These are phyloP conservation scores for Watsonalla binaria DNA, from an alignment of 2,888 invertebrate genomes.

Conservation along the genomic window DNA sequence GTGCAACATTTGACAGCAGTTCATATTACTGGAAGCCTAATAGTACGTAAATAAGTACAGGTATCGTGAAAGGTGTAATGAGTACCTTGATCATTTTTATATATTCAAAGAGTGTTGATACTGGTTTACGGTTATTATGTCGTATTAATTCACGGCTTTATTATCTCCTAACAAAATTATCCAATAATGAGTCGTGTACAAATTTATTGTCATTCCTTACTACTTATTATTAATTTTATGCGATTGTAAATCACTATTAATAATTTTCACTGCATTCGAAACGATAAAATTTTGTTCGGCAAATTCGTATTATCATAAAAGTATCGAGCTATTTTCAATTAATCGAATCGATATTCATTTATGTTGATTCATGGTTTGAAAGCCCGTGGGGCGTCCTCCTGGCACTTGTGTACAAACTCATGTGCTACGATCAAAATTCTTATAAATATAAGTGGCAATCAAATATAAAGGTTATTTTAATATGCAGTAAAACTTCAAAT, in stretches of 20 bases:
- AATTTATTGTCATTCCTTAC: slow-evolving; percentile 16
- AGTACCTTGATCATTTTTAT: too few species aligned
- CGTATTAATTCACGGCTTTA: neutral
- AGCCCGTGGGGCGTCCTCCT: slow-evolving; percentile 50
- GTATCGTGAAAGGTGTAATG: too few species aligned
- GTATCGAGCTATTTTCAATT: slow-evolving; percentile 54
- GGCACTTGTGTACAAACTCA: slow-evolving; percentile 25
- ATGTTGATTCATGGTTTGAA: slow-evolving; percentile 54
- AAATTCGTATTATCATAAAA: slow-evolving; percentile 29
- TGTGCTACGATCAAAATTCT: slow-evolving; percentile 33
- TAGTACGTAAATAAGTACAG: too few species aligned
- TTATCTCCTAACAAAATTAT: slow-evolving; percentile 3
- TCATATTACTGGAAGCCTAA: too few species aligned
- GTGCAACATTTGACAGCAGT: too few species aligned
- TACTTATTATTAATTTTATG: slow-evolving; percentile 15
- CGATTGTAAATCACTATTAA: slow-evolving; percentile 28
- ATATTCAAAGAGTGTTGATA: neutral
- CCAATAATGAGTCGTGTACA: slow-evolving; percentile 7
- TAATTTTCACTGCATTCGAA: slow-evolving; percentile 19
- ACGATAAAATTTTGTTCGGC: slow-evolving; percentile 31
- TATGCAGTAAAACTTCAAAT: slow-evolving; percentile 74
- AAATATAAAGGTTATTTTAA: slow-evolving; percentile 72
- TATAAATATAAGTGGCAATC: slow-evolving; percentile 57
- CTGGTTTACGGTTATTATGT: neutral
- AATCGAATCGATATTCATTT: slow-evolving; percentile 57